phyloP scores from a whole-genome alignment of 2,113 vertebrate genomes.

The Geococcyx californianus region DNA sequence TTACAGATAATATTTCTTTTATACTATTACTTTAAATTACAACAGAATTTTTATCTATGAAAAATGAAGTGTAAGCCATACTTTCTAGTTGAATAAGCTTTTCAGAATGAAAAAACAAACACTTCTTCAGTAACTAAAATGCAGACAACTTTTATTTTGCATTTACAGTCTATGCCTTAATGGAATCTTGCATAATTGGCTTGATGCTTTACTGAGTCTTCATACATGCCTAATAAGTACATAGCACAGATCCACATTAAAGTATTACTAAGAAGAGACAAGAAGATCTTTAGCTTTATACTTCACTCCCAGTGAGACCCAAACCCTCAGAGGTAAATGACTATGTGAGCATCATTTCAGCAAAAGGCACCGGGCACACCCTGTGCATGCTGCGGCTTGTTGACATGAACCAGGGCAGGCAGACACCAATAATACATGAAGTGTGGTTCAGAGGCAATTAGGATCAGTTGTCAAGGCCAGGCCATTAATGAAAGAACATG shows the following conservation, averaged over 20 bases:
- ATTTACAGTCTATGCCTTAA: constrained; percentile 59
- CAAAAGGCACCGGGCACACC: constrained; percentile 77
- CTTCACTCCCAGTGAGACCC: constrained; percentile 61
- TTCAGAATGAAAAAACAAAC: constrained; percentile 44
- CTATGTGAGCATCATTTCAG: constrained; percentile 71
- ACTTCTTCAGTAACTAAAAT: constrained; percentile 44
- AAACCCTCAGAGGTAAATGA: constrained; percentile 69
- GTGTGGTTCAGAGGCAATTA: constrained; percentile 97
- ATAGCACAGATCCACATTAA: constrained; percentile 63
- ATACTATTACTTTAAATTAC: neutral
- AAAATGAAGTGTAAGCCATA: constrained; percentile 33
- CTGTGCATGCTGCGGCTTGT: constrained; percentile 83
- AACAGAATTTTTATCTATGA: constrained; percentile 26
- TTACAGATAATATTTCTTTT: constrained; percentile 1
- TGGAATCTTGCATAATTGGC: constrained; percentile 51
- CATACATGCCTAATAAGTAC: constrained; percentile 59
- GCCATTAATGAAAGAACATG: constrained; percentile 95
- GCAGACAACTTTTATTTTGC: constrained; percentile 53
- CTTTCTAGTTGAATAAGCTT: constrained; percentile 27
- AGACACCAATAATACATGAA: constrained; percentile 98
- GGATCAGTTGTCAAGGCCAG: constrained; percentile 96
- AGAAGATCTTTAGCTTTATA: constrained; percentile 68
- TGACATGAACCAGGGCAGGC: constrained; percentile 92
- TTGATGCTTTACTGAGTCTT: constrained; percentile 59
- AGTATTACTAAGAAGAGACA: constrained; percentile 69